Base-by-base conservation (phyloP, 2,797 vertebrate genomes). In the Peromyscus melanophrys region DNA sequence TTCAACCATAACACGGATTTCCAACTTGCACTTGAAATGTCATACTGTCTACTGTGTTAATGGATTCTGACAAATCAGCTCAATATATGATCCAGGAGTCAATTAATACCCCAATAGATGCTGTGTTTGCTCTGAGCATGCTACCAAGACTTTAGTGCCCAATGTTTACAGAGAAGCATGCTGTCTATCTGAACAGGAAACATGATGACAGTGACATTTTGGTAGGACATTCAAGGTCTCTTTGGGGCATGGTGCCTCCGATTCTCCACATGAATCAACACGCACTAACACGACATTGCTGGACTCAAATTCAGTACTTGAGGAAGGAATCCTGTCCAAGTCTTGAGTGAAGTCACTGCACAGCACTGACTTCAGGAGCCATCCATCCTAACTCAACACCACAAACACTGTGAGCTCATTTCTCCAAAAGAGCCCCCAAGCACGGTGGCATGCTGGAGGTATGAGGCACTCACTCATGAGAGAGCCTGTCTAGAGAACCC, bases 41-140 rank as follows among this genome's bases (percentile, higher is more conserved):
- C 96, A 96, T 80, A 86, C 98, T 95, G 96, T 75, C 86, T 85
- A 88, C 67, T 75, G 76, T 92, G 84, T 31, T 90, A 96, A 97
- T 83, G 86, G 83, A 59, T 65, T 67, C 82, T 97, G 96, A 97
- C 87, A 96, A 96, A 96, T 90, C 88, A 97, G 96, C 27, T 95
- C 92, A 87, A 91, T 89, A 77, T 82, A 94, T 90, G 89, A 92
- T 92, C 61, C n/a, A 2, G 94, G 71, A 97, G 93, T 92, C 75
- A 59, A 90, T 96, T 67, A 96, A 76, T 71, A 92, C 6, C 37
- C 86, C 3, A 0, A 91, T 11, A 89, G 94, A 96, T 29, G 86
- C 49, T 73, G 55, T 63, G 25, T 67, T 89, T 78, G 78, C 65
- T 90, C 88, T 52, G 89, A 95, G 81, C 49, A 63, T 0, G 31